Conservation (phyloP, 2,797 vertebrate species). For the Hoplostethus mediterraneus region DNA sequence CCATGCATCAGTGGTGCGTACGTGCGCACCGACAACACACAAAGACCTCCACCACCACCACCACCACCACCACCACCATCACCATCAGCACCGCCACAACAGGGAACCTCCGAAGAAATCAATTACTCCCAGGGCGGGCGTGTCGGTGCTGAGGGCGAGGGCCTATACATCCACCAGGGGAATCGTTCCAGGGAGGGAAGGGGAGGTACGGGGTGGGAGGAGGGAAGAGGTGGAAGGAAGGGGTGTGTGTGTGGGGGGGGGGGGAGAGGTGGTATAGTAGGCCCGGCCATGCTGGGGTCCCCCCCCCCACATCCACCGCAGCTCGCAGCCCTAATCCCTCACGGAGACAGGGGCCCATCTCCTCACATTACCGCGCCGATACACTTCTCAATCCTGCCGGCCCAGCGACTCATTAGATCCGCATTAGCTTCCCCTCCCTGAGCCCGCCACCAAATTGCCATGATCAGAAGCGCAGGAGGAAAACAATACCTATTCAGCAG, state of each 20-base stretch:
- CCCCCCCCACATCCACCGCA: slow-evolving; percentile 59
- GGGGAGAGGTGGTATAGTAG: neutral
- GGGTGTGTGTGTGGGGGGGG: slow-evolving; percentile 33
- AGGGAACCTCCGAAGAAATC: slow-evolving; percentile 76
- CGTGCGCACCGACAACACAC: slow-evolving; percentile 52
- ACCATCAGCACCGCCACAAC: slow-evolving; percentile 28
- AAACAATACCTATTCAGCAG: slow-evolving; percentile 81
- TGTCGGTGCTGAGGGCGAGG: slow-evolving; percentile 59
- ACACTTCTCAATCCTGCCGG: slow-evolving; percentile 80
- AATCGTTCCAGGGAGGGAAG: slow-evolving; percentile 65
- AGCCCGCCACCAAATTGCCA: slow-evolving; percentile 77
- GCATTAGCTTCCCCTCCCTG: slow-evolving; percentile 79
- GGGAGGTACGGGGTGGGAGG: slow-evolving; percentile 38
- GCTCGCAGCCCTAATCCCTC: slow-evolving; percentile 74
- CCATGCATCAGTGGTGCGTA: slow-evolving; percentile 56
- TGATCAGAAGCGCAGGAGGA: slow-evolving; percentile 70
- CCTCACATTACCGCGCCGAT: slow-evolving; percentile 79
- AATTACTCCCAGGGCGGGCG: slow-evolving; percentile 75
- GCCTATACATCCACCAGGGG: slow-evolving; percentile 69
- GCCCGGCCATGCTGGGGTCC: slow-evolving; percentile 50
- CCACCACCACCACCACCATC: slow-evolving; percentile 37
- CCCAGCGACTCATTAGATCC: slow-evolving; percentile 81
- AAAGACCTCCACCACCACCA: slow-evolving; percentile 52
- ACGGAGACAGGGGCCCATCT: slow-evolving; percentile 74
- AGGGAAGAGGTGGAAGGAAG: slow-evolving; percentile 36